Conservation (phyloP, 2,888 invertebrate genomes). For the Mythimna pallens region DNA sequence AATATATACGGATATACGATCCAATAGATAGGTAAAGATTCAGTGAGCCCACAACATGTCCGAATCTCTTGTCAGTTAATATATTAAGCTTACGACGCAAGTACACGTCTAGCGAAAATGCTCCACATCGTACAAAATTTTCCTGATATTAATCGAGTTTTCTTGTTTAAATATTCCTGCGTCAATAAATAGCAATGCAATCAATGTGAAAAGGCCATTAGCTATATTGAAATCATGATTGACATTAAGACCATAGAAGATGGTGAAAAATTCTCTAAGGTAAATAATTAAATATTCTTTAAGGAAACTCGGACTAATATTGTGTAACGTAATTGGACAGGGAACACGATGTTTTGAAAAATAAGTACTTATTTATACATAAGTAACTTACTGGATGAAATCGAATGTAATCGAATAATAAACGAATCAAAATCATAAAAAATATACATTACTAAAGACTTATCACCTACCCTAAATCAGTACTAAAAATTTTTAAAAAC, state of each 20-base stretch:
- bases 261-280: background rate
- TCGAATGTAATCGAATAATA: too few relatives aligned
- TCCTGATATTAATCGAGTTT: background rate
- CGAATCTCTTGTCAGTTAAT: too few relatives aligned
- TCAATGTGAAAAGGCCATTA: conserved; percentile 6
- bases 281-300: conserved; percentile 19
- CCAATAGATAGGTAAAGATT: too few relatives aligned
- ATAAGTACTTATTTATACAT: background rate
- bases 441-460: too few relatives aligned
- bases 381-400: background rate
- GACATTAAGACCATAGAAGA: conserved; percentile 15
- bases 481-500: too few relatives aligned
- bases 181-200: too few relatives aligned
- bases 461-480: too few relatives aligned
- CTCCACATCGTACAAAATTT: background rate
- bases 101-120: too few relatives aligned
- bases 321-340: conserved; percentile 20
- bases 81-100: background rate
- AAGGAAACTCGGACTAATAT: conserved; percentile 10
- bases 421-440: too few relatives aligned
- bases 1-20: too few relatives aligned
- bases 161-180: too few relatives aligned
- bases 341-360: background rate
- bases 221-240: conserved; percentile 22
- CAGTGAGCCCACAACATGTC: too few relatives aligned